A percentile compares a stretch with the other conserved stretches of the same genome.
Conservation (phyloP, 2,888 invertebrate genomes). For the Cheilosia scutellata region DNA sequence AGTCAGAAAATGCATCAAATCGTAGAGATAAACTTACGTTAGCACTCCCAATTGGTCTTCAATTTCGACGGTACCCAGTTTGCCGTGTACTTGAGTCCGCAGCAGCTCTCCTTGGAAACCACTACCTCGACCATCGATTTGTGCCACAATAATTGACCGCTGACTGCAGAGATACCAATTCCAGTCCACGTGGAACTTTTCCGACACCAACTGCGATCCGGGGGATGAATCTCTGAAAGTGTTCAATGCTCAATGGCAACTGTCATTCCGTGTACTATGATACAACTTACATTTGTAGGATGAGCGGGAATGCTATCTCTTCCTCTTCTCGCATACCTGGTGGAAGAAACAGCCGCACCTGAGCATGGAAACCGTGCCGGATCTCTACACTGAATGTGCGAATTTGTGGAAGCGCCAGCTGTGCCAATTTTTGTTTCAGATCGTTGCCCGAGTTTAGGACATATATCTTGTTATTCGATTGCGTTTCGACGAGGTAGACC, state of each 20-base stretch:
- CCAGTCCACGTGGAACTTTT: conserved; percentile 92
- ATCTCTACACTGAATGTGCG: conserved; percentile 89
- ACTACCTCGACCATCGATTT: conserved; percentile 95
- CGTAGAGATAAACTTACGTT: conserved; percentile 84
- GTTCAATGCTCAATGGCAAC: background rate
- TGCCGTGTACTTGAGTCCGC: conserved; percentile 89
- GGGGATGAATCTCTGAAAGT: conserved; percentile 89
- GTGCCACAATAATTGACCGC: conserved; percentile 93
- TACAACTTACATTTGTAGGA: conserved; percentile 91
- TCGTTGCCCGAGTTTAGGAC: conserved; percentile 89
- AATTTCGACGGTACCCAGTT: conserved; percentile 90
- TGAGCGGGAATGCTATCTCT: conserved; percentile 91
- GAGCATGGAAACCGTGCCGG: conserved; percentile 88
- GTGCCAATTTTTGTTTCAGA: conserved; percentile 87
- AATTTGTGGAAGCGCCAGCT: conserved; percentile 90
- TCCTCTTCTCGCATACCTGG: conserved; percentile 93
- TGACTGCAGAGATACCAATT: conserved; percentile 93
- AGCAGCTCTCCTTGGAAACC: conserved; percentile 92
- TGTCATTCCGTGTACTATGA: conserved; percentile 73
- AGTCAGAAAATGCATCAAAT: background rate
- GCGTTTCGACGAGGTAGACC: conserved; percentile 87
- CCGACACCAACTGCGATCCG: conserved; percentile 93
- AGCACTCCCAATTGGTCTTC: conserved; percentile 90
- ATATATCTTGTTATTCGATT: conserved; percentile 86
- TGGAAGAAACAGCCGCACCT: conserved; percentile 92